These are phyloP conservation scores for Leucosticte australis DNA, from an alignment of 2,113 vertebrate species.

Conservation along the genomic window DNA sequence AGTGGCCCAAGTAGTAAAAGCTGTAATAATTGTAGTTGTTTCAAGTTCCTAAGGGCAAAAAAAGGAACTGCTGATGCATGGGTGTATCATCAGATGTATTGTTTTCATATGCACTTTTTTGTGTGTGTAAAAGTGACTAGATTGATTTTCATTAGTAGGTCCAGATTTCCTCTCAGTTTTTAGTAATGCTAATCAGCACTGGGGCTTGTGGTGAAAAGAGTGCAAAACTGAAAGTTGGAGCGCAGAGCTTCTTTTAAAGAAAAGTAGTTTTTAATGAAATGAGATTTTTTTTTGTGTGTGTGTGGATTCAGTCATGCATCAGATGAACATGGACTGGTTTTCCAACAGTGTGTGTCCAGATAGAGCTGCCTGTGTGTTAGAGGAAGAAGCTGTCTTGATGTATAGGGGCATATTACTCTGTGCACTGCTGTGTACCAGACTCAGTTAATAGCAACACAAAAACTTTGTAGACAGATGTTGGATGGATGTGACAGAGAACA, in stretches of 20 bases:
- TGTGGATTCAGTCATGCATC: background rate
- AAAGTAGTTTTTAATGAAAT: background rate
- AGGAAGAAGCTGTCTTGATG: background rate
- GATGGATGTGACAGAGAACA: background rate
- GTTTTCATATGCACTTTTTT: background rate
- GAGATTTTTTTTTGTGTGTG: background rate
- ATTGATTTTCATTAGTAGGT: background rate
- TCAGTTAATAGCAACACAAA: background rate
- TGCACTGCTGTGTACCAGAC: background rate
- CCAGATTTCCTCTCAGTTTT: background rate
- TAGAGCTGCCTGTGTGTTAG: background rate
- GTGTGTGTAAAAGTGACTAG: background rate
- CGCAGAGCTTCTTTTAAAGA: background rate
- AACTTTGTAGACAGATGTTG: background rate
- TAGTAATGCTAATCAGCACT: background rate
- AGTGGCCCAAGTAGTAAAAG: background rate
- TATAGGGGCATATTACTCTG: background rate
- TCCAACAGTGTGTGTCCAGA: background rate
- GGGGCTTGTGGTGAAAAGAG: background rate
- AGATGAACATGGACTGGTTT: background rate
- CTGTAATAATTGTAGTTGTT: background rate
- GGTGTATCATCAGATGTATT: background rate
- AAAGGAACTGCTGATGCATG: background rate
- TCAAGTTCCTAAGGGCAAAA: background rate
- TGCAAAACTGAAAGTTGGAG: background rate